These are phyloP conservation scores for Xiphorhynchus elegans DNA, from an alignment of 2,113 vertebrate genomes.

Conservation along the genomic window DNA sequence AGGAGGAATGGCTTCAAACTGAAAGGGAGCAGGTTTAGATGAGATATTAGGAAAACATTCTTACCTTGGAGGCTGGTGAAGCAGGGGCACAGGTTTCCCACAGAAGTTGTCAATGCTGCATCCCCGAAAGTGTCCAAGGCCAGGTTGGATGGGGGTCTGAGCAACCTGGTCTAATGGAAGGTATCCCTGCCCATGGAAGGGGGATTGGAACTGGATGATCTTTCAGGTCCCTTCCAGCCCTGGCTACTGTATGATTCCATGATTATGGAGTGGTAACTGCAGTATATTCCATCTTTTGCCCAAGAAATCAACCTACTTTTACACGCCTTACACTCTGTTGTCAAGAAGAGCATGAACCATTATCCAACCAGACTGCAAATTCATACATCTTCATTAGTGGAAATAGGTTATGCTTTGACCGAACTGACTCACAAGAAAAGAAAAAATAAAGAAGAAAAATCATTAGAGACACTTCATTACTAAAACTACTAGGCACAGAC, in stretches of 20 bases:
- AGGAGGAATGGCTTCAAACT: background rate
- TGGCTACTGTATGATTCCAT: background rate
- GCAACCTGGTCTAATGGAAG: background rate
- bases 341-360: background rate
- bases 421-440: background rate
- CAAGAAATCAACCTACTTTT: background rate
- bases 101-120: background rate
- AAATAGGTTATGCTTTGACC: background rate
- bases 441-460: background rate
- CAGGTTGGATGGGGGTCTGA: background rate
- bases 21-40: background rate
- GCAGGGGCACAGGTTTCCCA: fast-evolving
- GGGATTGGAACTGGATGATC: fast-evolving
- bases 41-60: background rate
- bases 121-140: too few relatives aligned
- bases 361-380: background rate
- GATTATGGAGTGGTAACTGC: background rate
- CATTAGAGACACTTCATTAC: background rate
- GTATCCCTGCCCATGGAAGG: background rate
- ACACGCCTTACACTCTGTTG: background rate
- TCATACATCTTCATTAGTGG: background rate
- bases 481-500: background rate
- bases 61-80: background rate
- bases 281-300: background rate
- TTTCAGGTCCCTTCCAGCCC: background rate